Base-by-base conservation (phyloP, 2,113 vertebrate genomes). In the Psittacula cyanocephala region DNA sequence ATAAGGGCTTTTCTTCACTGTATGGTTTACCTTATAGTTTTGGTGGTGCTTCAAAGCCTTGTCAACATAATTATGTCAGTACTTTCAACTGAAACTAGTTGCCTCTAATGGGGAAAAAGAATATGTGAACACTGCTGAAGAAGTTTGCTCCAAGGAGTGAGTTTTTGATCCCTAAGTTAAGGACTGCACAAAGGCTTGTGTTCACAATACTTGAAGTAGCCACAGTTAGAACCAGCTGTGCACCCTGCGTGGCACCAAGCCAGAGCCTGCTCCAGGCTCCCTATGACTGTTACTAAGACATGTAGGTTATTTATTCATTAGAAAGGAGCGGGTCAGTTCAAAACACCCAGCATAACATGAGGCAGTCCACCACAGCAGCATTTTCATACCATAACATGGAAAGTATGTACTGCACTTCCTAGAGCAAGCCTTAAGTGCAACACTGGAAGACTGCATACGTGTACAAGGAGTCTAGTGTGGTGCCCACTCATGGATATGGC, bases 321-420 rank as follows among this genome's bases (percentile, higher is more conserved):
- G 64, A 78, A 64, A 33, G 8, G 1, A 1, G 13, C 11, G 7
- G 4, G 13, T 71, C 17, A 11, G 31, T 84, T 57, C 29, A 71
- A 90, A 78, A 77, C 28, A 22, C 17, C 43, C 35, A 71, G 19
- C 6, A 31, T 43, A 78, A 70, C 35, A 49, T 6, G 6, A 47
- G 24, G 28, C 50, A 62, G 33, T 27, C 41, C 3, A 3, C 43
- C 50, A 49, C 22, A 6, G 24, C 0, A 0, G 7, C 35, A 20
- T 35, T 83, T 69, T 64, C 41, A 46, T n/a, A 46, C 16, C 17
- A 19, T 46, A 46, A 41, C 10, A 41, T 5, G 4, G 16, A 53
- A 53, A 9, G 24, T 41, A 55, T 23, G 9, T 14, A 53, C 41
- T 25, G 19, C 23, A 39, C 7, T 25, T 13, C 62, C 37, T 46